Evolutionary conservation across 2,797 vertebrate genomes (phyloP), one percentile per base, ranked within the genome.

Genomic region (Astyanax mexicanus): DNA sequence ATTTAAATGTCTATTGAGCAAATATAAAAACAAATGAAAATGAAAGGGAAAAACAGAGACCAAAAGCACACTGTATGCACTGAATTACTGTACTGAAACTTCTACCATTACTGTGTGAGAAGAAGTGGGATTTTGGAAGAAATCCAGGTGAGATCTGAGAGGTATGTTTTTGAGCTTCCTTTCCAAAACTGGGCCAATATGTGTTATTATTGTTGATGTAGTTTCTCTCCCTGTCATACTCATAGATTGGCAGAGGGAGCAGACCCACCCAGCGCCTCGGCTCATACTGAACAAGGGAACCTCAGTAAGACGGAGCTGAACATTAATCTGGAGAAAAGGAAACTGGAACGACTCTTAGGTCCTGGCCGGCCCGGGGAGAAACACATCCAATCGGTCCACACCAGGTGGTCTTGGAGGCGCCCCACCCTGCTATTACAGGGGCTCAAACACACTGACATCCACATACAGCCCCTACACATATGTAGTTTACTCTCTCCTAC

Each of bases 241-340:
- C 69, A 72, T 58, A 72, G 68, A 72, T 77, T 77, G 75, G 75
- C 75, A 77, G 69, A 40, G 21, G 17, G 69, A 72, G 49, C 0
- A 13, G 75, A 66, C 69, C 69, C 65, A 62, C 66, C 71, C 77
- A 69, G 65, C 12, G 29, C 64, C 72, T 62, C 9, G 29, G 64
- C 29, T 17, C 21, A 27, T 47, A 21, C 57, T 37, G 57, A 74
- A 74, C 71, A 79, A 79, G 67, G 51, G 60, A 74, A 69, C 64
- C 78, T 58, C 72, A 77, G 74, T 68, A 71, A 54, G 64, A 72
- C 23, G 47, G 62, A 73, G 70, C 44, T 61, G 27, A 68, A 64
- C 74, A 69, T 85, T 81, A 85, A 84, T 82, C 82, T 78, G 49
- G 35, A 68, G 55, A 60, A 67, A 67, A 62, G 66, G 65, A 80